Evolutionary conservation across 1,140 invertebrate genomes (phyloP).

Genomic region (Centruroides vittatus): DNA sequence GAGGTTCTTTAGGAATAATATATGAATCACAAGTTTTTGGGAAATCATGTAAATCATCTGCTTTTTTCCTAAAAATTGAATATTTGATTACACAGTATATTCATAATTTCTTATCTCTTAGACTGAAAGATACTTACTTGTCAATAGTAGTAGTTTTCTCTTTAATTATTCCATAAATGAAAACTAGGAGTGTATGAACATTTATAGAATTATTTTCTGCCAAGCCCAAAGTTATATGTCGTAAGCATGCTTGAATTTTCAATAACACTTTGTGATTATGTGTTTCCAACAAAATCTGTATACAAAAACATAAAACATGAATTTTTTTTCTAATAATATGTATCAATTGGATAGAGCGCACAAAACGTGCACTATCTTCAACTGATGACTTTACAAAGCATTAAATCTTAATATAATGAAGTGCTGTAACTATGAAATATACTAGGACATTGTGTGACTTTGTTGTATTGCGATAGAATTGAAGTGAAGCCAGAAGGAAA

Average conservation of each 20-base stretch:
- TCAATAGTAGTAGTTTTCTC: constrained; percentile 47
- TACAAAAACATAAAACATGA: constrained; percentile 12
- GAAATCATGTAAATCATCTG: not conserved
- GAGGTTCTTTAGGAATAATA: constrained; percentile 16
- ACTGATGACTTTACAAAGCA: no score
- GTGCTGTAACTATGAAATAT: no score
- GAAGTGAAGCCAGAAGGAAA: no score
- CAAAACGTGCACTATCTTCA: no score
- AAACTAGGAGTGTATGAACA: constrained; percentile 54
- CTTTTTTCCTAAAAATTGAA: not conserved
- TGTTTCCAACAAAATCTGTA: constrained; percentile 44
- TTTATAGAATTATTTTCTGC: constrained; percentile 61
- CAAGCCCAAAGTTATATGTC: constrained; percentile 59
- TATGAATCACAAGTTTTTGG: constrained; percentile 18
- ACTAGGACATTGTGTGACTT: no score
- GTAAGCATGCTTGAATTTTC: constrained; percentile 64
- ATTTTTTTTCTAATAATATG: not conserved
- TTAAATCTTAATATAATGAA: no score
- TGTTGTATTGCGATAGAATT: no score
- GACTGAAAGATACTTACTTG: constrained; percentile 11
- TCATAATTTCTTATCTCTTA: no score
- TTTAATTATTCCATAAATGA: constrained; percentile 61
- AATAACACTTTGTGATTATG: constrained; percentile 62
- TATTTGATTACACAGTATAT: not conserved
- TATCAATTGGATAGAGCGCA: no score